phyloP scores from a whole-genome alignment of 2,888 invertebrate genomes.

The Leptopilina drosophilae region DNA sequence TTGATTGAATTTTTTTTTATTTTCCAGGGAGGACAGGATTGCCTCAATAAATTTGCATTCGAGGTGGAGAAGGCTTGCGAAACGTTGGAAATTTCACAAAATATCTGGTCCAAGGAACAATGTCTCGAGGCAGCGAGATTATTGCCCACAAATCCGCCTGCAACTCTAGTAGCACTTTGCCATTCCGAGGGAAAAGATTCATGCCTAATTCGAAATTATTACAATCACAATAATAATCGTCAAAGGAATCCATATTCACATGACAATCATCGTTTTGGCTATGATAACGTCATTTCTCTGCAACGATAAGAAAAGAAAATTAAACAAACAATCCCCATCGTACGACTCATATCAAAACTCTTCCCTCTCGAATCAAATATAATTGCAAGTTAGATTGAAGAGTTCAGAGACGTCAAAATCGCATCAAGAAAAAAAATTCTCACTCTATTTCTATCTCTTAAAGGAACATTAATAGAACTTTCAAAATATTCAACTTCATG shows the following conservation, averaged over 20 bases:
- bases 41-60: neutral
- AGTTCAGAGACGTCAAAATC: neutral
- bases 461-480: no score
- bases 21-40: conserved; percentile 25
- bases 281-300: neutral
- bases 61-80: neutral
- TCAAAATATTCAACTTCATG: no score
- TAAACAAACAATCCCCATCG: neutral
- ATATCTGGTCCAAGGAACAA: conserved; percentile 23
- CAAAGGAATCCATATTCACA: conserved; percentile 9
- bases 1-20: neutral
- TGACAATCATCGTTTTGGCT: conserved; percentile 10
- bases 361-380: neutral
- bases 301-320: conserved; percentile 18
- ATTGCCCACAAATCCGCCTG: conserved; percentile 28
- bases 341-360: conserved; percentile 34
- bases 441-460: no score
- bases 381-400: neutral
- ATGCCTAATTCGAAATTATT: conserved; percentile 22
- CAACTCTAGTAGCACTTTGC: conserved; percentile 22
- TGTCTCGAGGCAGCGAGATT: conserved; percentile 6
- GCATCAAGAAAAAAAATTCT: neutral
- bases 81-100: neutral
- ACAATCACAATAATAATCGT: neutral
- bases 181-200: conserved; percentile 30